Evolutionary conservation across 2,797 vertebrate species (phyloP).

Genomic region (Distichodus sexfasciatus): DNA sequence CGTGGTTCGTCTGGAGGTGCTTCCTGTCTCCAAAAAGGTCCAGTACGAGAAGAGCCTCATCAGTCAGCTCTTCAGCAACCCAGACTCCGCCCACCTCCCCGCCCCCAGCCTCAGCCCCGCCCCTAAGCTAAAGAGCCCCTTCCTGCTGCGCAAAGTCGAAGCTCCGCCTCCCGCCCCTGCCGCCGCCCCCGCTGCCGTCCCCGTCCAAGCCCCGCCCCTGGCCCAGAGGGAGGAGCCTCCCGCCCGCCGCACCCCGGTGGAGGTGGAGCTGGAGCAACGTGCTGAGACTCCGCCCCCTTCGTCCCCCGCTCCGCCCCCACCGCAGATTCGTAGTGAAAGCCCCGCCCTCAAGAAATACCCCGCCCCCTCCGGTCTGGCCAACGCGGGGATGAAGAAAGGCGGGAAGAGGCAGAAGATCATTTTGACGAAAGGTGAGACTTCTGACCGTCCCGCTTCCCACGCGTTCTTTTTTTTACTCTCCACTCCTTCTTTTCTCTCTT

Average conservation of each 20-base stretch:
- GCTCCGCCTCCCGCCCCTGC: conserved; percentile 28
- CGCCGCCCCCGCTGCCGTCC: too few species aligned
- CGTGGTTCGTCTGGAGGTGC: conserved; percentile 73
- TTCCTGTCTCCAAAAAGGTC: conserved; percentile 75
- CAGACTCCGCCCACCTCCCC: conserved; percentile 53
- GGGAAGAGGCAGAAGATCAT: conserved; percentile 87
- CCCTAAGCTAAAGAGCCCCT: conserved; percentile 67
- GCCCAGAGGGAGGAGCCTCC: conserved; percentile 37
- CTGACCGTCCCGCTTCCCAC: neutral
- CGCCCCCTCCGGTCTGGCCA: conserved; percentile 65
- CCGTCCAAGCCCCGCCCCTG: too few species aligned
- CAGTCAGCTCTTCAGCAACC: conserved; percentile 71
- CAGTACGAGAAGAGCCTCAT: conserved; percentile 89
- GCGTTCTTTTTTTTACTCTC: neutral
- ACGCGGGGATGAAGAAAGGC: conserved; percentile 77
- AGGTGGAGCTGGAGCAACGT: conserved; percentile 32
- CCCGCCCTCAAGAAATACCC: conserved; percentile 63
- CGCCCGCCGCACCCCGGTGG: conserved; percentile 11
- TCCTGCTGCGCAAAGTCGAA: conserved; percentile 46
- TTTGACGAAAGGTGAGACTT: conserved; percentile 86
- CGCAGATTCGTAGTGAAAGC: conserved; percentile 55
- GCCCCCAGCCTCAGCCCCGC: conserved; percentile 52
- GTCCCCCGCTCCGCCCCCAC: conserved; percentile 19
- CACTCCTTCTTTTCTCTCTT: neutral
- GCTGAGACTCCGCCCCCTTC: conserved; percentile 41